These are phyloP conservation scores for Enteromius unitaeniatus DNA, from an alignment of 2,797 vertebrate species.

Conservation along the genomic window DNA sequence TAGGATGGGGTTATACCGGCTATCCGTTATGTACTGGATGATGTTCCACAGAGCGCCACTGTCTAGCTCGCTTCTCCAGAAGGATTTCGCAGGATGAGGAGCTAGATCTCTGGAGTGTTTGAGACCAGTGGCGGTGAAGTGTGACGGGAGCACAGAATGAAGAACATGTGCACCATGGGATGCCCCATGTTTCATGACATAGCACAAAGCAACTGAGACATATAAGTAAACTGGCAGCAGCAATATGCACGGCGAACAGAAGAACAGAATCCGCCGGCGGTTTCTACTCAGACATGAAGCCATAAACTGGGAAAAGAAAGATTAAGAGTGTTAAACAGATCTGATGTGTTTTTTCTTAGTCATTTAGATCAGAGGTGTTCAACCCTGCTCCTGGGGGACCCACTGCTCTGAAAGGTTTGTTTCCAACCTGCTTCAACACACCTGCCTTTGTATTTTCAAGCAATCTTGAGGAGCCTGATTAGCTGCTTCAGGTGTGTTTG, in stretches of 20 bases:
- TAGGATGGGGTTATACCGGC: slow-evolving; percentile 71
- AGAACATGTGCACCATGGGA: neutral
- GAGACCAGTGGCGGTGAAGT: slow-evolving; percentile 62
- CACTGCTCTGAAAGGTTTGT: no score
- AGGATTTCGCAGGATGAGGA: slow-evolving; percentile 57
- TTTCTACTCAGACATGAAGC: slow-evolving; percentile 54
- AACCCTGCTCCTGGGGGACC: no score
- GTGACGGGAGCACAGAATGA: rapidly evolving
- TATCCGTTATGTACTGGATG: slow-evolving; percentile 70
- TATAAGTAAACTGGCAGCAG: slow-evolving; percentile 63
- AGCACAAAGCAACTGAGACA: neutral
- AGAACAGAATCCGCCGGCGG: slow-evolving; percentile 61
- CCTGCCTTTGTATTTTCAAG: no score
- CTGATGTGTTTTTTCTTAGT: neutral
- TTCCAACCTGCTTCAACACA: no score
- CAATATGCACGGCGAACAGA: slow-evolving; percentile 65
- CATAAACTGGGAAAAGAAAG: slow-evolving; percentile 69
- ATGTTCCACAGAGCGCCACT: slow-evolving; percentile 71
- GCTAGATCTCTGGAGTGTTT: neutral
- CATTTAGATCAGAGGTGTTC: neutral
- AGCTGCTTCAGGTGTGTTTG: no score
- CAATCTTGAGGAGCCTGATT: no score
- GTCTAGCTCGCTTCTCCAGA: slow-evolving; percentile 66
- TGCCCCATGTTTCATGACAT: slow-evolving; percentile 10
- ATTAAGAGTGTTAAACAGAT: neutral